Percentiles rank a stretch among this genome's conserved stretches.
Conservation (phyloP, 2,797 vertebrate genomes). For the Anabacerthia variegaticeps region DNA sequence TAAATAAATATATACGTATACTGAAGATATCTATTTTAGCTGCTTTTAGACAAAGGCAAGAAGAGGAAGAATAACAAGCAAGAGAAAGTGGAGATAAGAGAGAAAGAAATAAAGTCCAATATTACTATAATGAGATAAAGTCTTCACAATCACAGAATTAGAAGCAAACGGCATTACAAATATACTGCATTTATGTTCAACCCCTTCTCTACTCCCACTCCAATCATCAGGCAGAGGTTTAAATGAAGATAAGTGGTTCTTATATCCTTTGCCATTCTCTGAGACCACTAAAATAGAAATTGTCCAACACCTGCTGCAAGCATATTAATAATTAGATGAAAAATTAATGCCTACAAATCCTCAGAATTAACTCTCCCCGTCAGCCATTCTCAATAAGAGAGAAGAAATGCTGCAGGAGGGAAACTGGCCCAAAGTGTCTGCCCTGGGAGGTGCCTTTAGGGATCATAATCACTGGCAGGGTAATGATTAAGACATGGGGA, state of each 20-base stretch:
- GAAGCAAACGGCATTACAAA: not conserved
- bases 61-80: not conserved
- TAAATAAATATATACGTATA: not conserved
- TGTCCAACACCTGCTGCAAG: not conserved
- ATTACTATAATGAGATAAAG: not conserved
- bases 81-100: not conserved
- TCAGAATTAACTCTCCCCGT: conserved; percentile 9
- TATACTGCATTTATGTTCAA: not conserved
- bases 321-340: conserved; percentile 39
- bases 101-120: not conserved
- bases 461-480: not conserved
- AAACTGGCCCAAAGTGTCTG: not conserved
- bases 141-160: not conserved
- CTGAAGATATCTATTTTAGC: not conserved
- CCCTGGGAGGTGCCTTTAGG: not conserved
- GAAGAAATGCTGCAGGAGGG: not conserved
- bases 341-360: conserved; percentile 9
- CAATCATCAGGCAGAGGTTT: not conserved
- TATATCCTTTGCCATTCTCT: not conserved
- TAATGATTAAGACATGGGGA: not conserved
- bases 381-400: not conserved
- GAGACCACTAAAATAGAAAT: conserved; percentile 30
- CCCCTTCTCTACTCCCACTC: not conserved
- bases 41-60: not conserved
- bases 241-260: not conserved